A percentile compares a stretch with the other conserved stretches of the same genome.
Conservation (phyloP, 1,140 invertebrate genomes). For the Tetraneura akinire region DNA sequence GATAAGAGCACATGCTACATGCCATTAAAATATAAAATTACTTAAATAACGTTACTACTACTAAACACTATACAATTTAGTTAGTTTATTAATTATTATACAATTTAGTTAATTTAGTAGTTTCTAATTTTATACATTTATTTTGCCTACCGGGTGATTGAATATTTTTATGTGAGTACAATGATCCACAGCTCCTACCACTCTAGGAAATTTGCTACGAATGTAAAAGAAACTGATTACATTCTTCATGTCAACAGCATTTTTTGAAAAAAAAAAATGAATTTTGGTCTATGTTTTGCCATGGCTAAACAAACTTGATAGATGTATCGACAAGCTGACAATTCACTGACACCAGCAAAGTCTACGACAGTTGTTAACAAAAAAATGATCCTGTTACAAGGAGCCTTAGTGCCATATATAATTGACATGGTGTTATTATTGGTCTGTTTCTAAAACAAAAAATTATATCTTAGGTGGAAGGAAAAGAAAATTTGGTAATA, state of each 20-base stretch:
- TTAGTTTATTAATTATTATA: not conserved
- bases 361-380: too few species aligned
- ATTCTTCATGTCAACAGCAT: not conserved
- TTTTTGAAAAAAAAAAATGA: not conserved
- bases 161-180: slow-evolving; percentile 59
- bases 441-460: not conserved
- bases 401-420: not conserved
- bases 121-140: not conserved
- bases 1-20: not conserved
- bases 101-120: not conserved
- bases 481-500: not conserved
- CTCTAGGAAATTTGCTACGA: slow-evolving; percentile 56
- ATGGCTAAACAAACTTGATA: slow-evolving; percentile 12
- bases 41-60: too few species aligned
- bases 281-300: not conserved
- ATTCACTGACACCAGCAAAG: not conserved
- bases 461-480: not conserved
- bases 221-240: not conserved
- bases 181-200: slow-evolving; percentile 59
- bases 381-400: not conserved
- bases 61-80: too few species aligned
- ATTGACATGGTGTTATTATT: not conserved
- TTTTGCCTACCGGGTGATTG: slow-evolving; percentile 54
- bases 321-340: too few species aligned
- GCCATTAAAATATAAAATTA: too few species aligned